phyloP scores from a whole-genome alignment of 2,888 invertebrate species.

The Cheilosia pagana region DNA sequence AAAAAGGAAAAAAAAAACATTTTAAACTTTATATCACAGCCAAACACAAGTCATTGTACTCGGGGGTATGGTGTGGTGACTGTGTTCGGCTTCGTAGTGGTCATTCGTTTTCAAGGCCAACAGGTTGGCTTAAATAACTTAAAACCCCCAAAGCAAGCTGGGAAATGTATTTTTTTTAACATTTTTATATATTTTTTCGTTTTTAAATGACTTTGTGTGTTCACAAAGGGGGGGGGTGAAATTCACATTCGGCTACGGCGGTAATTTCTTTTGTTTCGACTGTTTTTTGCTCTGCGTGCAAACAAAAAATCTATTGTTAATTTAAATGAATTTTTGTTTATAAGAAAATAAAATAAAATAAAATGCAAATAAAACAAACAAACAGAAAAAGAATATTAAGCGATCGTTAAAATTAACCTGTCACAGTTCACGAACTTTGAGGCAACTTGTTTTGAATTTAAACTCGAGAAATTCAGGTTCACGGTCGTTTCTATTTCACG shows the following conservation, averaged over 20 bases:
- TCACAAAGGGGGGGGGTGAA: neutral
- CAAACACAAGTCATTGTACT: constrained; percentile 65
- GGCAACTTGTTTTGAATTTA: constrained; percentile 49
- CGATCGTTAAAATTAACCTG: constrained; percentile 59
- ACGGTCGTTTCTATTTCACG: constrained; percentile 44
- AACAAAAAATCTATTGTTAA: constrained; percentile 26
- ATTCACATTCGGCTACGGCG: constrained; percentile 37
- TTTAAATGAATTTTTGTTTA: constrained; percentile 39
- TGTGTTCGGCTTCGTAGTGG: constrained; percentile 45
- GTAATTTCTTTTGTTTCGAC: constrained; percentile 51
- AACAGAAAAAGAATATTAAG: constrained; percentile 35
- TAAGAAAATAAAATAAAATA: neutral
- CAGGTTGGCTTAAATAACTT: constrained; percentile 60
- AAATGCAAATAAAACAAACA: constrained; percentile 5
- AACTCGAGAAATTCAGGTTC: constrained; percentile 40
- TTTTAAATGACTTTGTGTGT: constrained; percentile 24
- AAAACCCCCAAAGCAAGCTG: constrained; percentile 40
- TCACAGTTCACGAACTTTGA: constrained; percentile 66
- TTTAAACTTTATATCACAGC: constrained; percentile 35
- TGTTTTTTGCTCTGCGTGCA: neutral
- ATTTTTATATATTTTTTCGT: neutral
- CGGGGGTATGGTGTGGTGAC: constrained; percentile 20
- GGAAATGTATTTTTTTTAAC: constrained; percentile 39
- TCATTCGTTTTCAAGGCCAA: constrained; percentile 70
- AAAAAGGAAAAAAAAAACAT: constrained; percentile 1